A percentile compares a stretch with the other conserved stretches of the same genome.
phyloP scores from a whole-genome alignment of 2,113 vertebrate genomes.

The Syngnathus scovelli region DNA sequence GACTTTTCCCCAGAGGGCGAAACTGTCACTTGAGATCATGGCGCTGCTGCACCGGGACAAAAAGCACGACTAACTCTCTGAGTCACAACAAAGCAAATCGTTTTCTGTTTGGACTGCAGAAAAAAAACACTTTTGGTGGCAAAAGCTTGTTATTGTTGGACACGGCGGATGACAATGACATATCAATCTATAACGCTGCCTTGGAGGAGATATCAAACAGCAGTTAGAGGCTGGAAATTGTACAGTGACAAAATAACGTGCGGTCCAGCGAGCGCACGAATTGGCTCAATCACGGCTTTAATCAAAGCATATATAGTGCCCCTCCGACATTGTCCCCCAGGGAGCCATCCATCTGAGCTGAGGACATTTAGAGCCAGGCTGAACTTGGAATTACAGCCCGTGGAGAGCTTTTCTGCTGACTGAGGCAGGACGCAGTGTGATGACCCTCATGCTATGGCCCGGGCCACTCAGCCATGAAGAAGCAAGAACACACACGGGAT shows the following conservation, averaged over 20 bases:
- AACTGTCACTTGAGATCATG: slow-evolving; percentile 35
- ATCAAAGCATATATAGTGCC: slow-evolving; percentile 19
- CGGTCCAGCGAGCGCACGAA: slow-evolving; percentile 9
- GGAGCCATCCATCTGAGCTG: slow-evolving; percentile 27
- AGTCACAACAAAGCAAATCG: slow-evolving; percentile 36
- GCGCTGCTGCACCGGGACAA: neutral
- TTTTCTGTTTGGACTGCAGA: slow-evolving; percentile 1
- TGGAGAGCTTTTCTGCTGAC: slow-evolving; percentile 38
- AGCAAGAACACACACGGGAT: neutral
- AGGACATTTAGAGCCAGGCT: slow-evolving; percentile 27
- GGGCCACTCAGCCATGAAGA: neutral
- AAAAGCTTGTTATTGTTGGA: neutral
- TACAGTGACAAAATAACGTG: neutral
- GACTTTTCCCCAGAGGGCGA: slow-evolving; percentile 16
- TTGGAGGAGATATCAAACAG: neutral
- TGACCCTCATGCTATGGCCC: slow-evolving; percentile 15
- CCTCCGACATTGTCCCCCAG: slow-evolving; percentile 14
- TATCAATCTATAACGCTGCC: neutral
- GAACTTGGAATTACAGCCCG: slow-evolving; percentile 30
- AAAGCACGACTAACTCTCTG: slow-evolving; percentile 17
- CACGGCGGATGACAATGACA: neutral
- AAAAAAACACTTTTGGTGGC: slow-evolving; percentile 1
- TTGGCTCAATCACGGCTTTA: slow-evolving; percentile 22
- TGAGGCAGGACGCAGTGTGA: slow-evolving; percentile 9
- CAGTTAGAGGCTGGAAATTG: too few relatives aligned